phyloP scores from a whole-genome alignment of 2,113 vertebrate genomes.

The Chrysemys picta region DNA sequence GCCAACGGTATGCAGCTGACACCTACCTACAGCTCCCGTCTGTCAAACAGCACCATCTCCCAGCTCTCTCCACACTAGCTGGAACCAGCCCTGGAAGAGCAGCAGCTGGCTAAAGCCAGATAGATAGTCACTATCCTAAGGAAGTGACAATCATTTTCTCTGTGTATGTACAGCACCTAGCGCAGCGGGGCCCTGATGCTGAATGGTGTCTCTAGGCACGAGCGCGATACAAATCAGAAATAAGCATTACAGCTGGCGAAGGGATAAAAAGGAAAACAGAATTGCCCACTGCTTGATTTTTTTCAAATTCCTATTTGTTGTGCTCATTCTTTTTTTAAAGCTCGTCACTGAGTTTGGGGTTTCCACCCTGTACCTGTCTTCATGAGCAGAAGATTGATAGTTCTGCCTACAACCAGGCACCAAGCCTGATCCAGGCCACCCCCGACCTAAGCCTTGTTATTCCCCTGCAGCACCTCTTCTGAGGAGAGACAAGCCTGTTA shows the following conservation, averaged over 20 bases:
- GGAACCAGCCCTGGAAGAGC: background rate
- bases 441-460: background rate
- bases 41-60: background rate
- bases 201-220: background rate
- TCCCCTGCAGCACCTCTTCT: background rate
- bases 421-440: background rate
- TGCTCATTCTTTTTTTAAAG: background rate
- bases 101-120: background rate
- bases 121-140: background rate
- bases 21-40: background rate
- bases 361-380: background rate
- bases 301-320: background rate
- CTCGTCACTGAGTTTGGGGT: background rate
- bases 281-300: background rate
- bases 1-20: background rate
- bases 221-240: background rate
- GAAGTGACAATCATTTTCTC: background rate
- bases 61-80: background rate
- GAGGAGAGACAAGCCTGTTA: background rate
- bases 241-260: background rate
- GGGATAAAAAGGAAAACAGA: background rate
- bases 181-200: background rate
- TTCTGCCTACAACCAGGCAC: background rate
- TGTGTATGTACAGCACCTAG: background rate
- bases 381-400: background rate